Conservation (phyloP, 2,113 vertebrate species). For the Ursus arctos region DNA sequence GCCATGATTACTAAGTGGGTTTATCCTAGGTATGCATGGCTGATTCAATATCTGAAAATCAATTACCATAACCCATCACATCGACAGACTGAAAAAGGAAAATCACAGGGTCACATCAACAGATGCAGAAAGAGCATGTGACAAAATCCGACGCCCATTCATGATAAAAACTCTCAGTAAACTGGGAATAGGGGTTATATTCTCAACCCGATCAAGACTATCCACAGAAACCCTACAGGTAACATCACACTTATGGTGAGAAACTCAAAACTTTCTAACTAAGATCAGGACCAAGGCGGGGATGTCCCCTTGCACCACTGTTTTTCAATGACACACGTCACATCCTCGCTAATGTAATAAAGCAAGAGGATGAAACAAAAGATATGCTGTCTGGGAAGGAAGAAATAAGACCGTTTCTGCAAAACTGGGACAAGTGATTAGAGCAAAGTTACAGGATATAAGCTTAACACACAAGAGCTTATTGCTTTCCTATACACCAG, state of each 20-base stretch:
- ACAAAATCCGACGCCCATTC: not conserved
- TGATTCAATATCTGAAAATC: not conserved
- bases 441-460: not conserved
- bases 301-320: accelerated
- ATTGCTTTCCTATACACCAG: not conserved
- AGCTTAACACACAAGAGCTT: not conserved
- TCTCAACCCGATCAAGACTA: not conserved
- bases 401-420: not conserved
- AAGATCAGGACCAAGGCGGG: not conserved
- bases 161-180: not conserved
- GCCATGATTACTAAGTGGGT: not conserved
- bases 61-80: too few species aligned
- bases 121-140: not conserved
- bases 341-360: not conserved
- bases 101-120: not conserved
- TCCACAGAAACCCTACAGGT: not conserved
- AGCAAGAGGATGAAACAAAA: not conserved
- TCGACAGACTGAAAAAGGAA: not conserved
- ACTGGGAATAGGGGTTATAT: not conserved
- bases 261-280: not conserved
- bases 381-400: not conserved
- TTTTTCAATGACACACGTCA: not conserved
- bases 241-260: too few species aligned
- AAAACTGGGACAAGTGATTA: not conserved
- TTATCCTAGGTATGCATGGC: too few species aligned